Evolutionary conservation across 2,888 invertebrate species (phyloP), one percentile per base, ranked within the genome.

Genomic region (Tineola bisselliella): DNA sequence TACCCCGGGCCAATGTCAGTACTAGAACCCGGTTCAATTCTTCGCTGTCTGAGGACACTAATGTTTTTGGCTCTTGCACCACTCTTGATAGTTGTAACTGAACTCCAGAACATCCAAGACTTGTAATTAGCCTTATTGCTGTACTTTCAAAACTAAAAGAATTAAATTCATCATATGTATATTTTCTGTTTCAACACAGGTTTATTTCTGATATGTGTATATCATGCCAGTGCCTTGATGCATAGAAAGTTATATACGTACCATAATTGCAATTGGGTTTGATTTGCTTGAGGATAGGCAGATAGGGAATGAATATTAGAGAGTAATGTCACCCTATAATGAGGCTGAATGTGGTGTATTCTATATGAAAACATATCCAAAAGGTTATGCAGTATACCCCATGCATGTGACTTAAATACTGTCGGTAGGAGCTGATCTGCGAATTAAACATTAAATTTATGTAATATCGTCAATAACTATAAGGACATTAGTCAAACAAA

Each of bases 321-420:
- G 8, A 98, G 84, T 57, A 98, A 86, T 69, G 98, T 97, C 10
- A 98, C 95, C 61, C 97, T 89, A 79, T 98, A 98, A 81, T 97
- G 97, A 0, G 97, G 96, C 70, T 97, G 97, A 66, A 98, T 97
- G 77, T 98, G 98, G 77, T 98, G 97, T 80, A 98, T 92, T 56
- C 98, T 90, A 76, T 97, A 97, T 63, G 96, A 96, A 77, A 98
- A 97, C 97, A 98, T 98, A 79, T 98, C 98, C 70, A 98, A 78
- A 43, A 98, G 83, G 0, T 97, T 97, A 75, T 98, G 97, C n/a
- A 98, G 87, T 61, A 96, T 97, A 18, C 96, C 96, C 97, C 97
- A 97, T 0, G 96, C 96, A 69, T 97, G 95, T 12, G 93, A 93
- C 76, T 96, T 96, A 74, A 96, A 95, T 44, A 97, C 97, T 25